Conservation (phyloP, 2,888 invertebrate genomes). For the Nomada fucata region DNA sequence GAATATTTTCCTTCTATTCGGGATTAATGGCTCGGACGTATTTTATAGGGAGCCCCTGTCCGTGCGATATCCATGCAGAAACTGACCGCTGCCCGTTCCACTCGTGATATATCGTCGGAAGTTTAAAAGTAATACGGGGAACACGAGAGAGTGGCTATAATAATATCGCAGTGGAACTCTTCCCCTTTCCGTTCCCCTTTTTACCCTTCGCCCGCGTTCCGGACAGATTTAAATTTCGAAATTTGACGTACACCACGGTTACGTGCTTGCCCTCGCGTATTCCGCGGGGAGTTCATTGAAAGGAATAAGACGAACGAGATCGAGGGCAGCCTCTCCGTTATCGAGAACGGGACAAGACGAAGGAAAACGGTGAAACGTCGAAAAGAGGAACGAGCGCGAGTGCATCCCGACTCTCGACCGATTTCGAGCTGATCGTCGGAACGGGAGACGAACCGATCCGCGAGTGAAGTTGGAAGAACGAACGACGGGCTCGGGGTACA, state of each 20-base stretch:
- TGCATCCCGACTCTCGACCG: conserved; percentile 40
- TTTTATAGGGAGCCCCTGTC: conserved; percentile 81
- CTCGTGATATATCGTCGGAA: conserved; percentile 81
- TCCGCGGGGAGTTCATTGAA: conserved; percentile 41
- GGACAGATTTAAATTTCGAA: conserved; percentile 79
- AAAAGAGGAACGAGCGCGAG: conserved; percentile 51
- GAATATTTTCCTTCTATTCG: conserved; percentile 83
- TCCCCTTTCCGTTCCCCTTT: not conserved
- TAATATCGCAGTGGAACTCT: conserved; percentile 47
- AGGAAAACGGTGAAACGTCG: conserved; percentile 53
- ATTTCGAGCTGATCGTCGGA: conserved; percentile 28
- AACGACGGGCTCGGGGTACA: conserved; percentile 10
- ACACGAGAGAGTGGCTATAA: conserved; percentile 41
- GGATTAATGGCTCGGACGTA: conserved; percentile 84
- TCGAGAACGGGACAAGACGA: conserved; percentile 65
- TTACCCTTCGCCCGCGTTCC: conserved; percentile 49
- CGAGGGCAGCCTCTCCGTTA: conserved; percentile 51
- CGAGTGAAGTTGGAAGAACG: conserved; percentile 7
- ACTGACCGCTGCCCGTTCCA: conserved; percentile 81
- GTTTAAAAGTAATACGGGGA: conserved; percentile 81
- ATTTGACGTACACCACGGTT: conserved; percentile 63
- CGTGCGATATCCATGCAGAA: conserved; percentile 74
- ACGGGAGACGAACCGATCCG: conserved; percentile 19
- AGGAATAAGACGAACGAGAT: conserved; percentile 34
- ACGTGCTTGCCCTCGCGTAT: conserved; percentile 56